These are phyloP conservation scores for Maccullochella peelii DNA, from an alignment of 2,113 vertebrate species.

Conservation along the genomic window DNA sequence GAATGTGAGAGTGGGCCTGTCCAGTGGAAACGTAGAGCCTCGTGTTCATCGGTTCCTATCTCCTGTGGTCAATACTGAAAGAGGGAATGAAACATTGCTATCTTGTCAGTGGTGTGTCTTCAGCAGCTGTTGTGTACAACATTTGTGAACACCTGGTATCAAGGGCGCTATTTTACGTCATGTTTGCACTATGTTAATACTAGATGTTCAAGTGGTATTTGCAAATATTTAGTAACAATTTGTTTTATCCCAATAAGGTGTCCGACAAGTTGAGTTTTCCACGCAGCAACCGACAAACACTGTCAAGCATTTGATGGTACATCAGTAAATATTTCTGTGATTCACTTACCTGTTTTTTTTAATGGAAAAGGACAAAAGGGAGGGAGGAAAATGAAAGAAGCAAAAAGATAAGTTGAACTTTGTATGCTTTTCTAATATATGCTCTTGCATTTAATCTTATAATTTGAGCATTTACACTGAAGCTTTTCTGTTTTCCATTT, in stretches of 20 bases:
- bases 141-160: conserved; percentile 30
- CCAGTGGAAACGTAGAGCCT: conserved; percentile 40
- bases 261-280: neutral
- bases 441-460: neutral
- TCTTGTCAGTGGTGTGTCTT: conserved; percentile 29
- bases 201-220: conserved; percentile 11
- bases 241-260: neutral
- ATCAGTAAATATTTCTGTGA: neutral
- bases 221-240: conserved; percentile 32
- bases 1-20: conserved; percentile 11
- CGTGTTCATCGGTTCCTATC: conserved; percentile 35
- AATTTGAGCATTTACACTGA: too few species aligned
- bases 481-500: neutral
- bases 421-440: neutral
- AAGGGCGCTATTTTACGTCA: neutral
- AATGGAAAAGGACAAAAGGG: neutral
- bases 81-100: conserved; percentile 24
- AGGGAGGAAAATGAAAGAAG: neutral
- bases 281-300: conserved; percentile 1
- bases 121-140: conserved; percentile 17
- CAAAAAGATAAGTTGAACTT: neutral
- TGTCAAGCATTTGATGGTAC: neutral
- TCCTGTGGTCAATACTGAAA: conserved; percentile 24
- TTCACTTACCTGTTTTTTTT: neutral
- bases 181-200: conserved; percentile 9